Evolutionary conservation across 2,888 invertebrate genomes (phyloP).

Genomic region (Pyrgus malvae): DNA sequence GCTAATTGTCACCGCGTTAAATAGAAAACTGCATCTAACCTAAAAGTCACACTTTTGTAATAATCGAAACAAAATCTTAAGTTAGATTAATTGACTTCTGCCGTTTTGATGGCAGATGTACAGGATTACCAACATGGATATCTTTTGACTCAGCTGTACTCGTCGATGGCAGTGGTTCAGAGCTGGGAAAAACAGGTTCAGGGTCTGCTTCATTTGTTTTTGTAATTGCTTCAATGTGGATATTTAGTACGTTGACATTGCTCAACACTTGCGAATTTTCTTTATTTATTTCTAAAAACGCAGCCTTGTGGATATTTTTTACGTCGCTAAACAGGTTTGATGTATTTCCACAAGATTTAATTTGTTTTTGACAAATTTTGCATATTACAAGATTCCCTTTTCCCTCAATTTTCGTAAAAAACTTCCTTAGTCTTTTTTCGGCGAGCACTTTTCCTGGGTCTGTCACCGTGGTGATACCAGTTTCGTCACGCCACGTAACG

Average conservation of each 20-base stretch:
- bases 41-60: no score
- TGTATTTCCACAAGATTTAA: slow-evolving; percentile 35
- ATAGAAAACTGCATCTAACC: no score
- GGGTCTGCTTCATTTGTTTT: background rate
- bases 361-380: slow-evolving; percentile 19
- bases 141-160: no score
- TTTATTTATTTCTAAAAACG: slow-evolving; percentile 17
- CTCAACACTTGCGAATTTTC: slow-evolving; percentile 4
- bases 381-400: background rate
- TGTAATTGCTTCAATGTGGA: slow-evolving; percentile 1
- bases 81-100: no score
- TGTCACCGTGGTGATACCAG: slow-evolving; percentile 37
- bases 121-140: no score
- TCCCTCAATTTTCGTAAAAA: background rate
- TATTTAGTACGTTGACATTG: background rate
- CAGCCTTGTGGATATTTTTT: slow-evolving; percentile 34
- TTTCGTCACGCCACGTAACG: slow-evolving; percentile 39
- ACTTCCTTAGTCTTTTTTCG: slow-evolving; percentile 35
- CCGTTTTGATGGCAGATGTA: no score
- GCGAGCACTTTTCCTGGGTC: slow-evolving; percentile 44
- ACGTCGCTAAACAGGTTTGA: slow-evolving; percentile 33
- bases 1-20: no score
- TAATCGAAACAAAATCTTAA: no score
- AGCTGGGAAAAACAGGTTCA: background rate
- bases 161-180: no score